Evolutionary conservation across 1,140 invertebrate species (phyloP), one percentile per base, ranked within the genome.

Genomic region (Bombus waltoni): DNA sequence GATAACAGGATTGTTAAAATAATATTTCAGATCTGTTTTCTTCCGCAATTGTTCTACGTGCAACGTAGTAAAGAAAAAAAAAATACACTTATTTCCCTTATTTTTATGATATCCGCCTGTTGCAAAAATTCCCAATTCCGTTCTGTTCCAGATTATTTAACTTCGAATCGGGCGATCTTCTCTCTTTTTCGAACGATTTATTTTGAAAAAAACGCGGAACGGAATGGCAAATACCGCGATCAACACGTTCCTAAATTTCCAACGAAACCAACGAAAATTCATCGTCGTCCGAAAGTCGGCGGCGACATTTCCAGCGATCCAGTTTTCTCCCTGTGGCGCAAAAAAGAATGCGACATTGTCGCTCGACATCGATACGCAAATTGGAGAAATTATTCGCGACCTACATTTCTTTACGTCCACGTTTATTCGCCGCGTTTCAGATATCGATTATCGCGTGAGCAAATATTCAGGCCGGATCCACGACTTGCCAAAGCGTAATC

Each of bases 401-500:
- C 79, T 47, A 81, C 28, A 72, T 81, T 72, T 35, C 44, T 71
- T 81, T 40, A 35, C 44, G 10, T 3, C 11, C 42, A 25, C 79
- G 78, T 80, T 80, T 53, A 68, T 80, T 70, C 78, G 78, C 15
- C 66, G 44, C 47, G 66, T 70, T 80, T 80, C 78, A 53, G 66
- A 25, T 71, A 81, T 81, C 79, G 79, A 81, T 81, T 81, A 71
- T 72, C 68, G 66, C 47, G 79, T 6, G 15, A 25, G 25, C n/a
- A 80, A 53, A 75, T 75, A 53, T 75, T 35, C 42, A 75, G 73
- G 32, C 72, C 42, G 42, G 6, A 75, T 35, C 5, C 44, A 1
- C n/a, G n/a, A 22, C n/a, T 47, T 32, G n/a, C n/a, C 72, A 9
- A 32, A 75, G 42, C 18, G 72, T 47, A 74, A 74, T 74, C 72